phyloP scores from a whole-genome alignment of 2,113 vertebrate genomes.

The Hippoglossus stenolepis region DNA sequence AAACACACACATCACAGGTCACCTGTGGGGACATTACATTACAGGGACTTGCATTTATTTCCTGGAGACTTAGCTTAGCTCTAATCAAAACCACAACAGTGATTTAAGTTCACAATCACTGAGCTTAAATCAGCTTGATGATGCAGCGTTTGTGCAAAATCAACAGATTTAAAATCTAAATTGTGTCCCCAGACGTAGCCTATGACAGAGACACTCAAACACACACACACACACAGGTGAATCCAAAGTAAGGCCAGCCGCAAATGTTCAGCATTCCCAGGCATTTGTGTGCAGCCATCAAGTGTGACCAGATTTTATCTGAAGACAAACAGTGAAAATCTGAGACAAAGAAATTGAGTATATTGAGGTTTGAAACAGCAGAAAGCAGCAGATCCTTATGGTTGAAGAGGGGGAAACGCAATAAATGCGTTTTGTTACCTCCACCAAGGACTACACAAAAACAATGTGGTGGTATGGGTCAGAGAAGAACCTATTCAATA shows the following conservation, averaged over 20 bases:
- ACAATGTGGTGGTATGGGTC: no score
- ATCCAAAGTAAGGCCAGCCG: slow-evolving; percentile 12
- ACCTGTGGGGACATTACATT: neutral
- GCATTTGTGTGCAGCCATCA: neutral
- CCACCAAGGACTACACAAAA: no score
- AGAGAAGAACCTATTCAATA: no score
- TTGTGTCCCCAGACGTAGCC: neutral
- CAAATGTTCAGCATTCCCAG: slow-evolving; percentile 18
- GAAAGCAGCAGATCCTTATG: neutral
- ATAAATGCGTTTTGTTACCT: no score
- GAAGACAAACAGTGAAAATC: slow-evolving; percentile 1
- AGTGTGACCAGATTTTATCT: neutral
- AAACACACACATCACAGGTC: neutral
- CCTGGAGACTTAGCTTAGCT: neutral
- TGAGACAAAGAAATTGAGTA: neutral
- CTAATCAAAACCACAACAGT: no score
- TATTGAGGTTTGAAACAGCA: neutral
- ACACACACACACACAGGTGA: slow-evolving; percentile 12
- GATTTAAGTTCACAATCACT: no score
- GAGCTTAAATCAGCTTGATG: no score
- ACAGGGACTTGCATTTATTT: neutral
- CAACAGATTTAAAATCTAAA: neutral
- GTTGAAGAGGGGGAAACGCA: neutral
- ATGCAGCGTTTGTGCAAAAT: neutral
- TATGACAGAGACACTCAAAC: neutral